Evolutionary conservation across 2,888 invertebrate species (phyloP).

Genomic region (Catocala sponsa): DNA sequence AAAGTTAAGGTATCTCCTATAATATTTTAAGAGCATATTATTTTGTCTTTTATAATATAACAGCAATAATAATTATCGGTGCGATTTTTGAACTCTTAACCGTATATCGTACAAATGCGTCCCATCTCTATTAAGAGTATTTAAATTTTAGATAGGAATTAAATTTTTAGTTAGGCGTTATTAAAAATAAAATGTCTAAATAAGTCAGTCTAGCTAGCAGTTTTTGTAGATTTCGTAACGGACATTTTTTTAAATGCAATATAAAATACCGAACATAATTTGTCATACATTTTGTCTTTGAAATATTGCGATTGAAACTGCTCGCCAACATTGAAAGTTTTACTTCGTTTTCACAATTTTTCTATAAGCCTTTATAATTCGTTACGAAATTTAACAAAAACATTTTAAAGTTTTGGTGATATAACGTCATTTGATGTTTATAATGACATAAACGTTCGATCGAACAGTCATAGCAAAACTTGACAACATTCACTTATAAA

Average conservation of each 20-base stretch:
- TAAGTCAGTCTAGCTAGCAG: conserved; percentile 44
- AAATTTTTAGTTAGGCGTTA: conserved; percentile 51
- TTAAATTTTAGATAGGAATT: conserved; percentile 44
- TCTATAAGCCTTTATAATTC: not conserved
- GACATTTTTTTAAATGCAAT: not conserved
- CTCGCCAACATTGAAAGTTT: too few species aligned
- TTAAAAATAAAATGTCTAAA: conserved; percentile 34
- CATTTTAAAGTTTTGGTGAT: conserved; percentile 9
- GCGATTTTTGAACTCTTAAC: too few species aligned
- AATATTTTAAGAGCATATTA: too few species aligned
- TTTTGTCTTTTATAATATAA: too few species aligned
- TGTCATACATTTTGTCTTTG: too few species aligned
- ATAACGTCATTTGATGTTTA: conserved; percentile 3
- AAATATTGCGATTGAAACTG: too few species aligned
- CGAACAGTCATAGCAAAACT: conserved; percentile 18
- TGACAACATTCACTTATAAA: conserved; percentile 10
- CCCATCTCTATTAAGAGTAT: conserved; percentile 19
- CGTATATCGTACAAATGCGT: conserved; percentile 18
- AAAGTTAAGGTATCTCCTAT: too few species aligned
- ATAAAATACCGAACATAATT: not conserved
- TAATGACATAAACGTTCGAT: not conserved
- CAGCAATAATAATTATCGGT: too few species aligned
- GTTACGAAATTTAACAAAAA: conserved; percentile 30
- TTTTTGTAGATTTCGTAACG: conserved; percentile 33
- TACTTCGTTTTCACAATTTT: too few species aligned